Evolutionary conservation across 2,797 vertebrate genomes (phyloP), one percentile per base, ranked within the genome.

Genomic region (Uromys caudimaculatus): DNA sequence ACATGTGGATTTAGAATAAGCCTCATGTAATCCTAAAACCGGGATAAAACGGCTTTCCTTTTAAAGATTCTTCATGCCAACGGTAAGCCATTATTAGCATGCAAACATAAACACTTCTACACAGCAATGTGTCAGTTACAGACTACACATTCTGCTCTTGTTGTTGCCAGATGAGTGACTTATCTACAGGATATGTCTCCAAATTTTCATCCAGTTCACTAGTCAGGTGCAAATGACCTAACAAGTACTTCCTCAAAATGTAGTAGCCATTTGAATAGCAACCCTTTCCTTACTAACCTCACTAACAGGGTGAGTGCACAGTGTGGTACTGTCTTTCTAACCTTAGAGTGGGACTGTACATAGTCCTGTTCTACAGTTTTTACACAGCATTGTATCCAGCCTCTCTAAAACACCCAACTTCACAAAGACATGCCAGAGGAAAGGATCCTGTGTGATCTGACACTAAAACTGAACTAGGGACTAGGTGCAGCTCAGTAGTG

Each of bases 211-310:
- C 38, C 3, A 44, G 81, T 82, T 79, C 90, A 71, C 77, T 89
- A 91, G 71, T 79, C 52, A 95, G n/a, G 50, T 89, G 27, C 47
- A 90, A 89, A 95, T 2, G 88, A 93, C 8, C 82, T 83, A 82
- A 29, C 58, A 92, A 90, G 16, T 23, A 90, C 64, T 92, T 94
- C 52, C 44, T 95, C 58, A 69, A 54, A 91, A 54, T 58, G 75
- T 44, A 81, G 58, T 77, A 95, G 75, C 23, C 14, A 10, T 89
- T 16, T 92, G 84, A 87, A 69, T 90, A 90, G 90, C 87, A 81
- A 75, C 23, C 64, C 19, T 60, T 89, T 60, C 41, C 58, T 93
- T 89, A 87, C 19, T 88, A 76, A 35, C 89, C 73, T 78, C 21
- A 38, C 29, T 83, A 86, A 64, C 5, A 29, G 60, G 76, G 83